Evolutionary conservation across 2,113 vertebrate species (phyloP).

Genomic region (Erinaceus europaeus): DNA sequence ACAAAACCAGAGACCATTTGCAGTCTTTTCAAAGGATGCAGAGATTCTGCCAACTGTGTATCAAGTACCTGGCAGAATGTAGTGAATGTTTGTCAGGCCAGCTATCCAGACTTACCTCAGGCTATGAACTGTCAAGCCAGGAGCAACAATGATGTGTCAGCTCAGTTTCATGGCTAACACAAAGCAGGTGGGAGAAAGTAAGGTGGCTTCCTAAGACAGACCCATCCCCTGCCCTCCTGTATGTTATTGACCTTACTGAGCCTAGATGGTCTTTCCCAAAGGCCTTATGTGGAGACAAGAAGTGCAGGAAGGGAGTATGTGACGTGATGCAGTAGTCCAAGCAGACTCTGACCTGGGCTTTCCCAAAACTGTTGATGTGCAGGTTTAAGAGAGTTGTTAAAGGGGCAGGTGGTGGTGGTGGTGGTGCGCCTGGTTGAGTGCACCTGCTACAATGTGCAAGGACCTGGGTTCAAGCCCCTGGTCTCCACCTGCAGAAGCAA

Average conservation of each 20-base stretch:
- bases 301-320: fast-evolving
- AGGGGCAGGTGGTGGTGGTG: neutral
- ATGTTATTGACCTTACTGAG: neutral
- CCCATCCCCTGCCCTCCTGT: neutral
- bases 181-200: neutral
- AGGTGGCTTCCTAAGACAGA: neutral
- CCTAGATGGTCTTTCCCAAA: neutral
- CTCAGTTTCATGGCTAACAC: neutral
- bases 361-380: fast-evolving
- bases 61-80: neutral
- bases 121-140: neutral
- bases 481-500: no score
- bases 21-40: neutral
- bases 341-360: neutral
- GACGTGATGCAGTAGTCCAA: fast-evolving
- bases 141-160: neutral
- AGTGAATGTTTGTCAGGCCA: neutral
- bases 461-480: neutral
- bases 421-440: neutral
- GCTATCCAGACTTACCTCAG: neutral
- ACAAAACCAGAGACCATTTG: neutral
- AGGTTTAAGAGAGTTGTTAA: neutral
- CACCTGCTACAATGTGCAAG: neutral
- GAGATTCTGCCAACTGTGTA: neutral
- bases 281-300: neutral